phyloP scores from a whole-genome alignment of 2,797 vertebrate genomes.

The Chloroceryle amazona region DNA sequence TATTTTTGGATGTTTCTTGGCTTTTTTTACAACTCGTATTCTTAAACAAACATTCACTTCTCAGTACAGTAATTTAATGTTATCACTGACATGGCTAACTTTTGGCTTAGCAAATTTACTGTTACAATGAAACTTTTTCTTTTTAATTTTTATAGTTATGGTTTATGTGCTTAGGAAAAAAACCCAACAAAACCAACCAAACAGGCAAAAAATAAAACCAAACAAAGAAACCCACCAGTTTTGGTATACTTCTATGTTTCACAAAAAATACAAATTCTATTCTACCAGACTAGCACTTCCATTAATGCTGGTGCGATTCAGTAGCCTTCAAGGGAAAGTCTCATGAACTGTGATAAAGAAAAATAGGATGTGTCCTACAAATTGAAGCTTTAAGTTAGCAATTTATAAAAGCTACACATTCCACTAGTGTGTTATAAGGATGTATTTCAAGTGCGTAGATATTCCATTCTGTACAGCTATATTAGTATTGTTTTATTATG shows the following conservation, averaged over 20 bases:
- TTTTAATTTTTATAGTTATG: background rate
- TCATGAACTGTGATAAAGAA: background rate
- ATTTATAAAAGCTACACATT: background rate
- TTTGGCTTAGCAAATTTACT: background rate
- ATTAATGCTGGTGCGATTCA: fast-evolving
- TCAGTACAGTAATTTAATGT: background rate
- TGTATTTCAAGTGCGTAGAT: background rate
- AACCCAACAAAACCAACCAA: no score
- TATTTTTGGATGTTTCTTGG: background rate
- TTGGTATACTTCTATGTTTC: background rate
- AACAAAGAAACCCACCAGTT: no score
- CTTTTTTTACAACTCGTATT: background rate
- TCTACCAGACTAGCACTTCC: background rate
- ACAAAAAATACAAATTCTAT: background rate
- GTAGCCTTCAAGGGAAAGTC: background rate
- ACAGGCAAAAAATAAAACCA: no score
- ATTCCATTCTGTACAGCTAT: background rate
- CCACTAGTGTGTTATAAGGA: background rate
- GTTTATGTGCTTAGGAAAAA: background rate
- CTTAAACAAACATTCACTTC: background rate
- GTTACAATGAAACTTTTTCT: fast-evolving
- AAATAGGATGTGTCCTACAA: background rate
- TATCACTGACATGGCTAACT: background rate
- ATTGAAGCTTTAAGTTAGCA: background rate
- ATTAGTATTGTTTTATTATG: background rate